phyloP scores from a whole-genome alignment of 1,140 invertebrate species.

The Copidosoma floridanum region DNA sequence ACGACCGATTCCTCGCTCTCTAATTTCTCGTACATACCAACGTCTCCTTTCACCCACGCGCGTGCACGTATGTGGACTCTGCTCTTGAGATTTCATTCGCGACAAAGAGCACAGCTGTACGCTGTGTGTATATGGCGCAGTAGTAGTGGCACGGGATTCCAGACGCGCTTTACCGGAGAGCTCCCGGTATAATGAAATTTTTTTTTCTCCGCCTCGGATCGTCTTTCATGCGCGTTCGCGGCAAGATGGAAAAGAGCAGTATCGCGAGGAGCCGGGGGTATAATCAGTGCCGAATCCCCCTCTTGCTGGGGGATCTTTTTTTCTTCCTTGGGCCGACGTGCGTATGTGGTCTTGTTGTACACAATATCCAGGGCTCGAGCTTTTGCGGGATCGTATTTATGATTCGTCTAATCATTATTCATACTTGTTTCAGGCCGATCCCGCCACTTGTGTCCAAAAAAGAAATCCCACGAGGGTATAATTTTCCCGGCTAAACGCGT shows the following conservation, averaged over 20 bases:
- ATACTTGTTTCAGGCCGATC: neutral
- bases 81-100: neutral
- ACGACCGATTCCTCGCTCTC: neutral
- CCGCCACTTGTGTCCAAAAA: too few relatives aligned
- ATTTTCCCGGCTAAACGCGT: neutral
- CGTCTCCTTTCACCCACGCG: conserved; percentile 1
- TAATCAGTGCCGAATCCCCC: conserved; percentile 28
- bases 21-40: neutral
- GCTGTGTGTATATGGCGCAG: neutral
- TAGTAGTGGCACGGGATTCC: neutral
- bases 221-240: too few relatives aligned
- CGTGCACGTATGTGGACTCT: neutral
- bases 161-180: conserved; percentile 7
- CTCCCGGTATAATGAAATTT: too few relatives aligned
- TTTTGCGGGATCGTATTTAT: too few relatives aligned
- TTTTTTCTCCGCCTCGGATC: too few relatives aligned
- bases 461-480: too few relatives aligned
- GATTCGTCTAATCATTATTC: too few relatives aligned
- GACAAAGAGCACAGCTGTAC: neutral
- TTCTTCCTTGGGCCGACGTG: neutral
- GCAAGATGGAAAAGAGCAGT: too few relatives aligned
- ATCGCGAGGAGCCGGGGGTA: conserved; percentile 7
- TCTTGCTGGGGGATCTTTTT: conserved; percentile 7
- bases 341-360: too few relatives aligned
- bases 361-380: too few relatives aligned